These are phyloP conservation scores for Cyprinus carpio DNA, from an alignment of 2,113 vertebrate species.

Conservation along the genomic window DNA sequence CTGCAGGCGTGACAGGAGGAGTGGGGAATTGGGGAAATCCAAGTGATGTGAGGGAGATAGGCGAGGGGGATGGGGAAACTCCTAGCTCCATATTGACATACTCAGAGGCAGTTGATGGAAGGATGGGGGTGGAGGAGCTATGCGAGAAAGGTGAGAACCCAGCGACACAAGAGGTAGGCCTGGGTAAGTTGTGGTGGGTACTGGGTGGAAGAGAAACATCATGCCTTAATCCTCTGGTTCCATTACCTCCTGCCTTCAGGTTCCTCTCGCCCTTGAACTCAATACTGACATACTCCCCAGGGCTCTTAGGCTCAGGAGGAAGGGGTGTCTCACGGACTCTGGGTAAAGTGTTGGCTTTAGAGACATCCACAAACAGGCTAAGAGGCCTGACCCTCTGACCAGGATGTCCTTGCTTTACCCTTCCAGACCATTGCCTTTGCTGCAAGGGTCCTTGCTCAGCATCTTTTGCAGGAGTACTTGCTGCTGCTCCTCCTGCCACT, in stretches of 20 bases:
- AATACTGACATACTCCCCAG: conserved; percentile 79
- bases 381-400: conserved; percentile 69
- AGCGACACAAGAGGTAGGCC: conserved; percentile 71
- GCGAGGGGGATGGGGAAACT: conserved; percentile 73
- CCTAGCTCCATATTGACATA: conserved; percentile 80
- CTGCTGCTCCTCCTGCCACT: conserved; percentile 40
- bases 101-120: conserved; percentile 68
- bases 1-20: conserved; percentile 68
- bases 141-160: conserved; percentile 68
- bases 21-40: conserved; percentile 74
- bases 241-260: conserved; percentile 49
- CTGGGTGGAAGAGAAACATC: conserved; percentile 63
- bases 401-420: conserved; percentile 64
- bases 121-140: conserved; percentile 67
- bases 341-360: conserved; percentile 78
- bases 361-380: conserved; percentile 76
- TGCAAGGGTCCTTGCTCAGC: conserved; percentile 48
- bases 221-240: conserved; percentile 56
- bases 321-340: conserved; percentile 72
- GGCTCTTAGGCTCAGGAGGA: conserved; percentile 73
- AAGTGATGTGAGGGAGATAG: conserved; percentile 68
- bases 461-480: conserved; percentile 51
- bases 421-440: conserved; percentile 64
- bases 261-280: conserved; percentile 67
- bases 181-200: conserved; percentile 61